These are phyloP conservation scores for Colistium nudipinnis DNA, from an alignment of 2,113 vertebrate genomes.

Conservation along the genomic window DNA sequence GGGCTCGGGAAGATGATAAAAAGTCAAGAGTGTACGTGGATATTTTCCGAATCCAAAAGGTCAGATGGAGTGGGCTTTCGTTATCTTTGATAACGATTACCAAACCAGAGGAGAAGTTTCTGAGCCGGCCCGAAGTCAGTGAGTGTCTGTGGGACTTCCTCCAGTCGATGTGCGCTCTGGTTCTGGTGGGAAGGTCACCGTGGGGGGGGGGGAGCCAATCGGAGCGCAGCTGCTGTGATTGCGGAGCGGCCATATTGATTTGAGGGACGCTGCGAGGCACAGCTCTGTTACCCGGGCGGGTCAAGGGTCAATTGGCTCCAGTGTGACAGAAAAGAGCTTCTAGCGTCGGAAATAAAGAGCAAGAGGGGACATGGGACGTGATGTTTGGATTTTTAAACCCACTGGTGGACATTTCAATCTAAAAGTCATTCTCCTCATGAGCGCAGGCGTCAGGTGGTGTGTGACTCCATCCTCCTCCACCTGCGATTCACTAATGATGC, in stretches of 20 bases:
- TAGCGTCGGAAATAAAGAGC: too few relatives aligned
- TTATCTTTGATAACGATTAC: conserved; percentile 31
- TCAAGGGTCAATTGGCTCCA: conserved; percentile 71
- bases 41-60: conserved; percentile 15
- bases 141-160: conserved; percentile 32
- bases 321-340: conserved; percentile 54
- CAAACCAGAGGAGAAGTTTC: conserved; percentile 14
- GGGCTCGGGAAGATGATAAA: neutral
- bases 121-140: conserved; percentile 14
- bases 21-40: conserved; percentile 4
- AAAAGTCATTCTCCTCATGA: too few relatives aligned
- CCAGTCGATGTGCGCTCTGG: conserved; percentile 57
- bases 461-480: too few relatives aligned
- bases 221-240: conserved; percentile 47
- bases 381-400: too few relatives aligned
- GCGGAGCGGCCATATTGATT: conserved; percentile 70
- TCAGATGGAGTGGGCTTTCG: conserved; percentile 15
- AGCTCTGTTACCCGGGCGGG: conserved; percentile 59
- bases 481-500: too few relatives aligned
- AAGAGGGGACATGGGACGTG: too few relatives aligned
- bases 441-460: too few relatives aligned
- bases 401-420: too few relatives aligned
- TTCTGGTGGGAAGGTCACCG: conserved; percentile 68
- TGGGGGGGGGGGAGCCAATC: conserved; percentile 62
- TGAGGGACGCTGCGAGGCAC: conserved; percentile 60